Percentiles rank a stretch among this genome's conserved stretches.
Evolutionary conservation across 2,888 invertebrate genomes (phyloP).

Genomic region (Callyntrura sp.): DNA sequence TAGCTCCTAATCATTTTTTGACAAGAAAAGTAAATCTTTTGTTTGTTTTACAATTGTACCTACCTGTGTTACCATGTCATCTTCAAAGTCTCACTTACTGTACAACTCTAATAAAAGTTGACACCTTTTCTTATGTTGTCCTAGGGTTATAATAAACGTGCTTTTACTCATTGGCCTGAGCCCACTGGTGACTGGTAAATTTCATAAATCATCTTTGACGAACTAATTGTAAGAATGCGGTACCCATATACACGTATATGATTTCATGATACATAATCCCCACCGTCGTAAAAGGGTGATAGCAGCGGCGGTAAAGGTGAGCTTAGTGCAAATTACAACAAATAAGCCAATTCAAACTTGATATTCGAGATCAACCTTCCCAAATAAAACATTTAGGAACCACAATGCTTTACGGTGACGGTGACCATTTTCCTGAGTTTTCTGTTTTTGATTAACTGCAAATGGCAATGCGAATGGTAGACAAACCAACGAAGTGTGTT

Average conservation of each 20-base stretch:
- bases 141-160: background rate
- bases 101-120: slow-evolving; percentile 35
- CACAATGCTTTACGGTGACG: too few relatives aligned
- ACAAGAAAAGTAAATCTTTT: slow-evolving; percentile 24
- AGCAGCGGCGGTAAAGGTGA: too few relatives aligned
- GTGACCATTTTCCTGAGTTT: too few relatives aligned
- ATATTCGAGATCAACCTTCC: slow-evolving; percentile 17
- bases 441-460: too few relatives aligned
- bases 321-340: slow-evolving; percentile 17
- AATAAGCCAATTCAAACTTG: slow-evolving; percentile 17
- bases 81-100: background rate
- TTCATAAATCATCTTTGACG: too few relatives aligned
- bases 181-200: too few relatives aligned
- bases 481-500: too few relatives aligned
- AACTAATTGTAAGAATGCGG: background rate
- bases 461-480: too few relatives aligned
- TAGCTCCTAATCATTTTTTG: too few relatives aligned
- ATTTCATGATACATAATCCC: slow-evolving; percentile 3
- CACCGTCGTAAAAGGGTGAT: background rate
- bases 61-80: slow-evolving; percentile 4
- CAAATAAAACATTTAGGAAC: background rate
- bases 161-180: background rate
- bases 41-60: slow-evolving; percentile 29
- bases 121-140: slow-evolving; percentile 42
- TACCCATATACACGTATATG: slow-evolving; percentile 26